phyloP scores from a whole-genome alignment of 2,888 invertebrate species.

The Caenorhabditis drosophilae region DNA sequence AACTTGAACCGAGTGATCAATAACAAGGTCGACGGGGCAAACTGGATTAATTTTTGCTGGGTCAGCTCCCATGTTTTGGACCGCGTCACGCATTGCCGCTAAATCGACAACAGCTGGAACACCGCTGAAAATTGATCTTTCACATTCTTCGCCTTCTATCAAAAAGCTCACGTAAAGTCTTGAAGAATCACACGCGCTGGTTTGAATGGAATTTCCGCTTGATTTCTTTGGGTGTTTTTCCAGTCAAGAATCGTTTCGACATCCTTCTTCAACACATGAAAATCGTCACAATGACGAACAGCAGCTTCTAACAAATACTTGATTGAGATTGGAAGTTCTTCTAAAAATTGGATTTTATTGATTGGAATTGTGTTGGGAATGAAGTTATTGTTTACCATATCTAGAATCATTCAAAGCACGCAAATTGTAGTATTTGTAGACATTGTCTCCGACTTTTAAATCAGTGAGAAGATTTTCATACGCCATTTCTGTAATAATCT shows the following conservation, averaged over 20 bases:
- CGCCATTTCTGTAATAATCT: slow-evolving; percentile 23
- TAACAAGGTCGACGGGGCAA: slow-evolving; percentile 95
- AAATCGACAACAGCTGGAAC: slow-evolving; percentile 98
- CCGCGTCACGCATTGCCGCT: slow-evolving; percentile 96
- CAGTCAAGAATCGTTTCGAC: slow-evolving; percentile 87
- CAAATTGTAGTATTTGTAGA: slow-evolving; percentile 83
- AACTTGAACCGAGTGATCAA: slow-evolving; percentile 97
- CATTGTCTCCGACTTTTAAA: slow-evolving; percentile 71
- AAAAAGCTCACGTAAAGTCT: slow-evolving; percentile 73
- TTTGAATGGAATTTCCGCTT: slow-evolving; percentile 90
- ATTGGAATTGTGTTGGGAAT: neutral
- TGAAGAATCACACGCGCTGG: slow-evolving; percentile 94
- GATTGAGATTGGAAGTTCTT: slow-evolving; percentile 84
- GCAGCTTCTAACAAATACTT: slow-evolving; percentile 91
- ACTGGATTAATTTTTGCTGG: slow-evolving; percentile 93
- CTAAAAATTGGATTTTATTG: no score
- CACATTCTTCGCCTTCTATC: neutral
- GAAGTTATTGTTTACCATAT: slow-evolving; percentile 78
- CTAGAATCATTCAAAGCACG: slow-evolving; percentile 77
- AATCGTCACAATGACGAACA: slow-evolving; percentile 92
- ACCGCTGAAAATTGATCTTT: slow-evolving; percentile 80
- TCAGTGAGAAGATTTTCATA: slow-evolving; percentile 46
- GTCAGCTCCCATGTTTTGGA: slow-evolving; percentile 83
- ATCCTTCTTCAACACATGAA: slow-evolving; percentile 84
- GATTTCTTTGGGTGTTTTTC: slow-evolving; percentile 78